Conservation (phyloP, 2,113 vertebrate genomes). For the Pheucticus melanocephalus region DNA sequence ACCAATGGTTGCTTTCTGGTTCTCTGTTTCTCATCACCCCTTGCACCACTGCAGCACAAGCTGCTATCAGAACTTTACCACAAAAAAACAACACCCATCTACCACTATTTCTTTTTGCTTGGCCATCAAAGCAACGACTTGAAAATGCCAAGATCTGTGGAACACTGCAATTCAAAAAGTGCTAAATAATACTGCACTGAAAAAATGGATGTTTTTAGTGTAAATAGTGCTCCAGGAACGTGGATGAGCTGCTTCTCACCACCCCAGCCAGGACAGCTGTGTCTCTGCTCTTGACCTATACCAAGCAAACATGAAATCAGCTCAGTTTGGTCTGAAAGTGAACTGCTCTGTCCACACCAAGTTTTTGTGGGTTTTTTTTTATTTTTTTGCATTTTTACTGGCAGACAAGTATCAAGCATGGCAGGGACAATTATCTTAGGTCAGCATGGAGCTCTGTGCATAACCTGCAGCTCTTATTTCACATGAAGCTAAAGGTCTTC, state of each 20-base stretch:
- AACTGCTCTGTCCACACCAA: neutral
- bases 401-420: neutral
- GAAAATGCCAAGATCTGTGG: neutral
- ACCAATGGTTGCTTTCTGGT: neutral
- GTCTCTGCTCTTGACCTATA: neutral
- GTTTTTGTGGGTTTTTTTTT: neutral
- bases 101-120: neutral
- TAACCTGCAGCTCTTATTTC: neutral
- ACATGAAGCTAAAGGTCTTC: neutral
- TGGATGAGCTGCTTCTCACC: neutral
- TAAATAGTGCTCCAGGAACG: neutral
- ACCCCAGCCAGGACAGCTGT: rapidly evolving
- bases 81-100: rapidly evolving
- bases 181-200: neutral
- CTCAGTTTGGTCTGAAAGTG: neutral
- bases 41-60: neutral
- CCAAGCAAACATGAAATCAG: neutral
- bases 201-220: no score
- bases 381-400: neutral
- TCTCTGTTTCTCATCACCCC: neutral
- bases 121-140: neutral
- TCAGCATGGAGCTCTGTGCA: neutral
- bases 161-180: neutral
- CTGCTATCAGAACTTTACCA: neutral
- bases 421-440: neutral